A percentile compares a stretch with the other conserved stretches of the same genome.
These are phyloP conservation scores for Cephalotes varians DNA, from an alignment of 2,888 invertebrate species.

Conservation along the genomic window DNA sequence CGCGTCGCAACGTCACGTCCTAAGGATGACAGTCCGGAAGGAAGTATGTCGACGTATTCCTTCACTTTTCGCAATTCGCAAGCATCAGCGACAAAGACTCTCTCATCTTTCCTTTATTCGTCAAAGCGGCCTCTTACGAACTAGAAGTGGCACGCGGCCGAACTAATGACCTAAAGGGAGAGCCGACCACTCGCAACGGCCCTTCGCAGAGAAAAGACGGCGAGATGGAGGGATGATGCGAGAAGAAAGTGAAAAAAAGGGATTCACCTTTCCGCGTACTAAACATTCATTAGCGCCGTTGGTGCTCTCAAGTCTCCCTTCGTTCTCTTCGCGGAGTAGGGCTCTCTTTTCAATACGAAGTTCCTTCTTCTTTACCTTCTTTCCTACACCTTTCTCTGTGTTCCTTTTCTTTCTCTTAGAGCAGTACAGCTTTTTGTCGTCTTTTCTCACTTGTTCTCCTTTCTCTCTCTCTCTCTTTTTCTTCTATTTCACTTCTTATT, in stretches of 20 bases:
- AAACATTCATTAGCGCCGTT: constrained; percentile 75
- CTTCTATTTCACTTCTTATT: constrained; percentile 32
- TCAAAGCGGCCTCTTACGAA: constrained; percentile 36
- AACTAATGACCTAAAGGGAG: constrained; percentile 73
- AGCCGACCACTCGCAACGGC: constrained; percentile 46
- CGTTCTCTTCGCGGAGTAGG: constrained; percentile 24
- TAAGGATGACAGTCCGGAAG: constrained; percentile 45
- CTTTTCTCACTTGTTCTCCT: constrained; percentile 50
- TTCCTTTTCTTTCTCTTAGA: constrained; percentile 60
- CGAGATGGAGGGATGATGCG: background rate
- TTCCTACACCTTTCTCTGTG: constrained; percentile 44
- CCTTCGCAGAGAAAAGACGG: constrained; percentile 31
- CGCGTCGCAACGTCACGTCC: constrained; percentile 40
- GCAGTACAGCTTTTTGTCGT: constrained; percentile 58
- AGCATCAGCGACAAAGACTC: constrained; percentile 58
- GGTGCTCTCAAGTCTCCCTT: constrained; percentile 54
- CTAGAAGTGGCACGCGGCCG: constrained; percentile 69
- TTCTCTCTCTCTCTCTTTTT: constrained; percentile 17
- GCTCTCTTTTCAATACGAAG: constrained; percentile 30
- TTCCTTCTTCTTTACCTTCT: constrained; percentile 49
- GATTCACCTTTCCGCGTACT: constrained; percentile 72
- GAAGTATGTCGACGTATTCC: constrained; percentile 62
- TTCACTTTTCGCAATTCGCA: constrained; percentile 66
- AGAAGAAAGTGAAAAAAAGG: constrained; percentile 52
- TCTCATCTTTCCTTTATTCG: constrained; percentile 37